Evolutionary conservation across 2,113 vertebrate species (phyloP).

Genomic region (Clarias magur): DNA sequence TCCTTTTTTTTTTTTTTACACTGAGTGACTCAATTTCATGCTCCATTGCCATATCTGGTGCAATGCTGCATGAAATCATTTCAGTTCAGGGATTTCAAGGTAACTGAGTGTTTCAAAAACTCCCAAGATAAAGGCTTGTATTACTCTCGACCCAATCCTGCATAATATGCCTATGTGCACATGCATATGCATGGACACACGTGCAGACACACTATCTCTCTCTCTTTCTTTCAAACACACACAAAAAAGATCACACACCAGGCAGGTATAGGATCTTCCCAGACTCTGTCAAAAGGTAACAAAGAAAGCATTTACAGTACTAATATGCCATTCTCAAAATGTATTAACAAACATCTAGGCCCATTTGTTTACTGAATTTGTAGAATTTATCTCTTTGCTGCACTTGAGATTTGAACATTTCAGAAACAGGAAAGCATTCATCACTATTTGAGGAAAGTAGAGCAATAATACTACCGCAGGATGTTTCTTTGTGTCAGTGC

Average conservation of each 20-base stretch:
- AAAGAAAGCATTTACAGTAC: background rate
- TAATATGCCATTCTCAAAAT: slow-evolving; percentile 17
- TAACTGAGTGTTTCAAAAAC: slow-evolving; percentile 76
- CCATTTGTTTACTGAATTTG: slow-evolving; percentile 1
- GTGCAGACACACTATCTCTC: background rate
- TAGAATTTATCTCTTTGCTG: background rate
- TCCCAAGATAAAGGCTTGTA: slow-evolving; percentile 75
- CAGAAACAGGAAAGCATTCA: slow-evolving; percentile 3
- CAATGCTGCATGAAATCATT: slow-evolving; percentile 79
- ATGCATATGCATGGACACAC: background rate
- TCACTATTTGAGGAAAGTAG: slow-evolving; percentile 7
- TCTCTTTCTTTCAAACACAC: background rate
- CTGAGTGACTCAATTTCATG: slow-evolving; percentile 82
- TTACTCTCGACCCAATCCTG: slow-evolving; percentile 68
- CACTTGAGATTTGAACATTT: background rate
- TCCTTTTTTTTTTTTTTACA: slow-evolving; percentile 62
- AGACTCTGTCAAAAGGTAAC: background rate
- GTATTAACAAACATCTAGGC: background rate
- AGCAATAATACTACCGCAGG: background rate
- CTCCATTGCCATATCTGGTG: slow-evolving; percentile 77
- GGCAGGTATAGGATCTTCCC: slow-evolving; percentile 7
- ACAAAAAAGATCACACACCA: slow-evolving; percentile 1
- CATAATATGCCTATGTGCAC: slow-evolving; percentile 63
- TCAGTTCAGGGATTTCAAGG: slow-evolving; percentile 78
- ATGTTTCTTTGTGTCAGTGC: slow-evolving; percentile 26